A percentile compares a stretch with the other conserved stretches of the same genome.
These are phyloP conservation scores for Coreoperca whiteheadi DNA, from an alignment of 2,113 vertebrate species.

Conservation along the genomic window DNA sequence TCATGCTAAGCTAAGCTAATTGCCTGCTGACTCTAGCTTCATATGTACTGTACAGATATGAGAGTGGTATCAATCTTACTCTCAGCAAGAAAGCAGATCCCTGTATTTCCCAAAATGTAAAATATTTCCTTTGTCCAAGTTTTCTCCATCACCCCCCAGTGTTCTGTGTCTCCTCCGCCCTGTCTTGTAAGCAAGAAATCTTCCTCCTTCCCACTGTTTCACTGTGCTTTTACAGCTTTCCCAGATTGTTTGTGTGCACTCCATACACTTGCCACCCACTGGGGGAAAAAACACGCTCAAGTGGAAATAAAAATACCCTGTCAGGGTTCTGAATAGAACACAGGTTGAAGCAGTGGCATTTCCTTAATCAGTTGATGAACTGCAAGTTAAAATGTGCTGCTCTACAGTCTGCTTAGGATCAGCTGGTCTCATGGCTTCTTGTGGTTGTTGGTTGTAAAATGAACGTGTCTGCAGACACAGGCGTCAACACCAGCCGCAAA, in stretches of 20 bases:
- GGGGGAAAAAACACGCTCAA: slow-evolving; percentile 36
- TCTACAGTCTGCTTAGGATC: slow-evolving; percentile 8
- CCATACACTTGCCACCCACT: slow-evolving; percentile 35
- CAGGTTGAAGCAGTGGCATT: slow-evolving; percentile 41
- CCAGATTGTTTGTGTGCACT: slow-evolving; percentile 31
- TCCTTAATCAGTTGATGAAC: slow-evolving; percentile 33
- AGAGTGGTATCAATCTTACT: background rate
- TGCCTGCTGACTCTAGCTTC: background rate
- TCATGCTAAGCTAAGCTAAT: background rate
- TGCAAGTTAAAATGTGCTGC: slow-evolving; percentile 22
- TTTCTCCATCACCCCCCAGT: background rate
- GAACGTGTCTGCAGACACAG: slow-evolving; percentile 62
- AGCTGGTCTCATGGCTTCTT: slow-evolving; percentile 14
- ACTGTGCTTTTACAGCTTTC: slow-evolving; percentile 43
- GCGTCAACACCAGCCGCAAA: slow-evolving; percentile 52
- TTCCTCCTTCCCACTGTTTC: slow-evolving; percentile 39
- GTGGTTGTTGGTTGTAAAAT: slow-evolving; percentile 54
- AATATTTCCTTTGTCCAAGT: background rate
- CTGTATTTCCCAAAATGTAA: background rate
- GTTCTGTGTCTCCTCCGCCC: slow-evolving; percentile 13
- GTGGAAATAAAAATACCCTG: slow-evolving; percentile 37
- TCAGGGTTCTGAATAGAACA: slow-evolving; percentile 6
- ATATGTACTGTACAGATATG: background rate
- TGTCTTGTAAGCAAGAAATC: slow-evolving; percentile 25
- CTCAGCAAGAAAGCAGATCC: background rate